Evolutionary conservation across 2,888 invertebrate species (phyloP), one percentile per base, ranked within the genome.

Genomic region (Odontocerum albicorne): DNA sequence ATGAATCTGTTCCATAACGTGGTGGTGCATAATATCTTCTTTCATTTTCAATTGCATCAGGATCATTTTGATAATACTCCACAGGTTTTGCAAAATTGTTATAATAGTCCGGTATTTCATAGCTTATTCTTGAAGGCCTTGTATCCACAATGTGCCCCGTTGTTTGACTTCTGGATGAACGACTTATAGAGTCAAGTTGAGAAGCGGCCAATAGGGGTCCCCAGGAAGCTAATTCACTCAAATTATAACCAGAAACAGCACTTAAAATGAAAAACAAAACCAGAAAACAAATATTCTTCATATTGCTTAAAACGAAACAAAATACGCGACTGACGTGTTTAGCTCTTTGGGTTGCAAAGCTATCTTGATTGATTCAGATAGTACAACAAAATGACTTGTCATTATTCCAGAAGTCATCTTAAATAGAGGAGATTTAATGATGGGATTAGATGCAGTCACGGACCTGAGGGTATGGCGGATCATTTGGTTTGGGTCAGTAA

Each of bases 141-240:
- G 31, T 16, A 3, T 38, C 31, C 15, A 10, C 7, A n/a, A n/a
- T n/a, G 13, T 7, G 13, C 12, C 17, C 33, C 3, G 19, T 20
- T 2, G 46, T 19, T 2, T 15, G 15, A 39, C 17, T 31, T n/a
- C 7, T 8, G 13, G 27, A 13, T 10, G 16, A 13, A 12, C 33
- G 13, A 6, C 12, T 12, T 10, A 21, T 16, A 4, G 39, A 16
- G 17, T 15, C 22, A 3, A 33, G 17, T 33, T 50, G 50, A 3
- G 50, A 33, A 2, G 42, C 35, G 20, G 43, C 13, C 31, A 50
- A 20, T 8, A 2, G 19, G 1, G 49, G 39, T 7, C 39, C 39
- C 50, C 50, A 50, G 2, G 50, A 43, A 1, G 42, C 50, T 8
- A 33, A 21, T 15, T 50, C 50, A 50, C 50, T 50, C 4, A 43